These are phyloP conservation scores for Calypte anna DNA, from an alignment of 2,113 vertebrate species.

Conservation along the genomic window DNA sequence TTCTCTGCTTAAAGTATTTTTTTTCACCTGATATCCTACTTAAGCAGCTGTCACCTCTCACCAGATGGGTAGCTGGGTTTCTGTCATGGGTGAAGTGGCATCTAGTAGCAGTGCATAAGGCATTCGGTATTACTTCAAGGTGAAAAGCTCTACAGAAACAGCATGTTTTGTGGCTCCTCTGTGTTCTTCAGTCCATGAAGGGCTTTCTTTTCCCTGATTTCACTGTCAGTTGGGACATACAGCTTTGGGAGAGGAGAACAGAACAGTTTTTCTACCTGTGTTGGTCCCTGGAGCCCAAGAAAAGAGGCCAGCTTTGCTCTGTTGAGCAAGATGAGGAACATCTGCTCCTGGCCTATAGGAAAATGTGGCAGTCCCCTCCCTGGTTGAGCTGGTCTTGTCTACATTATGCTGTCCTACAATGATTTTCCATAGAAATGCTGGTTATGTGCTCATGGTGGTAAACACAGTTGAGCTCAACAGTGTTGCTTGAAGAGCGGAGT, in stretches of 20 bases:
- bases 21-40: neutral
- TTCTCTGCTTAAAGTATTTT: neutral
- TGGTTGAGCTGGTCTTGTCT: neutral
- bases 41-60: neutral
- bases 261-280: neutral
- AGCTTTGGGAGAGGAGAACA: neutral
- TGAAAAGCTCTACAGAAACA: neutral
- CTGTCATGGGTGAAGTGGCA: neutral
- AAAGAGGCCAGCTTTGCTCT: neutral
- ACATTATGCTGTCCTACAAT: neutral
- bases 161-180: neutral
- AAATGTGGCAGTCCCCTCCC: neutral
- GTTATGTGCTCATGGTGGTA: neutral
- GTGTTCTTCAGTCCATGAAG: neutral
- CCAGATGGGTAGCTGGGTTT: neutral
- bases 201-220: neutral
- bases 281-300: neutral
- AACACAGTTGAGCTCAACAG: neutral
- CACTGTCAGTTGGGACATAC: neutral
- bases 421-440: neutral
- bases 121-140: neutral
- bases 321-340: neutral
- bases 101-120: neutral
- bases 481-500: neutral
- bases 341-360: neutral